Base-by-base conservation (phyloP, 2,888 invertebrate species). In the Acronicta alni region DNA sequence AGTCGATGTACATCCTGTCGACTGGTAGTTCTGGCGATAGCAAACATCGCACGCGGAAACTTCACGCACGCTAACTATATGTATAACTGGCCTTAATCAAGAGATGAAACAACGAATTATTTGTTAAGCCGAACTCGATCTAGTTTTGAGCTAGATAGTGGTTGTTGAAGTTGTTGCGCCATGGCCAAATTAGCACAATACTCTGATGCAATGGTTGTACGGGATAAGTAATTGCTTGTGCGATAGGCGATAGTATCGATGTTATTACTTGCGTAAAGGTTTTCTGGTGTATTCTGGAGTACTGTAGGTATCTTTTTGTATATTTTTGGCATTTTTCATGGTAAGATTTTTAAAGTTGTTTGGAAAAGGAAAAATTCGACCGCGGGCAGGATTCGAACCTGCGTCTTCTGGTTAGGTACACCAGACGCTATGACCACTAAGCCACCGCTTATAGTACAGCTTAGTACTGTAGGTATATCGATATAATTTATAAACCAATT, bases 41-140 rank as follows among this genome's bases (percentile, higher is more conserved):
- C 14, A 32, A 32, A 32, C 14, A 32, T 10, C 8, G 7, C 18
- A n/a, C 3, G 15, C 20, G 6, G 5, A 6, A n/a, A 35, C n/a
- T n/a, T n/a, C n/a, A n/a, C 14, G 6, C n/a, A 35, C n/a, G 2
- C 4, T n/a, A 1, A 12, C 12, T 30, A 10, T 23, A 10, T 30
- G 30, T 30, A 30, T 30, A 12, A 0, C 12, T 8, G 16, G 8
- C 39, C 41, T 52, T 45, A 70, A 58, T 57, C 39, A 26, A 55
- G 46, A 68, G 52, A 67, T 62, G 61, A 56, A 57, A 64, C 43
- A 51, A 60, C 38, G 49, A 55, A 52, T 47, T 63, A 61, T 58
- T 56, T 43, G 53, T 44, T 56, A 38, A 53, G 17, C 49, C 15
- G 32, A 60, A 60, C 48, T 56, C 45, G 30, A 26, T 46, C 67